Base-by-base conservation (phyloP, 2,113 vertebrate genomes). In the Alectura lathami region DNA sequence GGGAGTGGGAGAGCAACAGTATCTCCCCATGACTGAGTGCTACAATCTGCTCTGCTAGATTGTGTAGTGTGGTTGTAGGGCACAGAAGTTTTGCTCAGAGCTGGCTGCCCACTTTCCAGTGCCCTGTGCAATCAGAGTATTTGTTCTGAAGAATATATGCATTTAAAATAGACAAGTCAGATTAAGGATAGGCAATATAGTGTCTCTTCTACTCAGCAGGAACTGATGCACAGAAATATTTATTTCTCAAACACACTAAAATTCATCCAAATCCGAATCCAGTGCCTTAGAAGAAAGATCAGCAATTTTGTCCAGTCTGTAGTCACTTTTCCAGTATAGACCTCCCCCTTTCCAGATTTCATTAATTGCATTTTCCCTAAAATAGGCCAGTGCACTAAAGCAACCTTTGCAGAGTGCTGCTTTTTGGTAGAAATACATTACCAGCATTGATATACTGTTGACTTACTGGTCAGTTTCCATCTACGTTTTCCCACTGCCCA, bases 401-500 rank as follows among this genome's bases (percentile, higher is more conserved):
- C 32, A 70, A 21, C 45, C 89, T 91, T 85, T 92, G 45, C 45
- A 36, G 76, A 83, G 24, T 42, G 53, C 64, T 83, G 50, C 70
- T 83, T 77, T 88, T 87, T 40, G 36, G n/a, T 76, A 66, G 87
- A 88, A 95, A 83, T 82, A 36, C 69, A 17, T 89, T 77, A 34
- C 83, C 76, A 68, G 32, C 67, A 78, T 72, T 83, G 87, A 68
- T 60, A 38, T 0, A 9, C 78, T 56, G 57, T 80, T 91, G 42
- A 81, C 59, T 93, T 81, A 40, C 73, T 74, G 93, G 45, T 94
- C 42, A 32, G 68, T 92, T 86, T 83, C 80, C 40, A 54, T 90
- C 69, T 59, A n/a, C 23, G 3, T 7, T 96, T 97, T 90, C 88
- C 91, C 64, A 70, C 30, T 89, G 67, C 67, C 86, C 83, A 96